phyloP scores from a whole-genome alignment of 2,888 invertebrate species.

The Spisula solida region DNA sequence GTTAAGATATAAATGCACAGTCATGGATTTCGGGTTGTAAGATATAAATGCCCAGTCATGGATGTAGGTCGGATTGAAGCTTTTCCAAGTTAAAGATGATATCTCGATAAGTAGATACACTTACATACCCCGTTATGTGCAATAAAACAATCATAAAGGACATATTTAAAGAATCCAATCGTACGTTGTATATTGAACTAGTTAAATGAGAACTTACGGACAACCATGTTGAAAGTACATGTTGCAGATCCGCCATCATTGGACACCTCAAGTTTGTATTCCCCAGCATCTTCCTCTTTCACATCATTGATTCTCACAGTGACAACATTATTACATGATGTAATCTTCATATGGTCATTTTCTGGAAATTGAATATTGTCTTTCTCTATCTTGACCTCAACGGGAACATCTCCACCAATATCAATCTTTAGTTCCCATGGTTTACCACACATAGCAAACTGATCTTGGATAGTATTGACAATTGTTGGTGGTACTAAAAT shows the following conservation, averaged over 20 bases:
- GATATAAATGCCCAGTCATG: no score
- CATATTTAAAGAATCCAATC: no score
- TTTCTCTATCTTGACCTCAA: slow-evolving; percentile 94
- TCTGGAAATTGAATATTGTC: slow-evolving; percentile 91
- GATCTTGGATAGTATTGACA: slow-evolving; percentile 96
- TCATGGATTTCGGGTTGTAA: no score
- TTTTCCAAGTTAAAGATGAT: no score
- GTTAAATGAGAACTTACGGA: slow-evolving; percentile 89
- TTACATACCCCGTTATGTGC: no score
- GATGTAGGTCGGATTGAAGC: no score
- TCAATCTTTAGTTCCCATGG: slow-evolving; percentile 99
- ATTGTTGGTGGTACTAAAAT: slow-evolving; percentile 90
- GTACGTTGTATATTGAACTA: no score
- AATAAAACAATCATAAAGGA: no score
- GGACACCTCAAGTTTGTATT: slow-evolving; percentile 94
- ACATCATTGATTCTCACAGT: slow-evolving; percentile 97
- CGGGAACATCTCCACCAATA: slow-evolving; percentile 98
- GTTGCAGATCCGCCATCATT: slow-evolving; percentile 96
- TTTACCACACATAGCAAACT: slow-evolving; percentile 97
- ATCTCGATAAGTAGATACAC: no score
- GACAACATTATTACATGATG: slow-evolving; percentile 97
- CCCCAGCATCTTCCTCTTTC: slow-evolving; percentile 95
- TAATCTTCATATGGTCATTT: slow-evolving; percentile 84
- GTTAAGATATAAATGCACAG: no score
- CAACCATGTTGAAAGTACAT: slow-evolving; percentile 95